Percentiles rank a stretch among this genome's conserved stretches.
phyloP scores from a whole-genome alignment of 2,113 vertebrate species.

The Castor canadensis region DNA sequence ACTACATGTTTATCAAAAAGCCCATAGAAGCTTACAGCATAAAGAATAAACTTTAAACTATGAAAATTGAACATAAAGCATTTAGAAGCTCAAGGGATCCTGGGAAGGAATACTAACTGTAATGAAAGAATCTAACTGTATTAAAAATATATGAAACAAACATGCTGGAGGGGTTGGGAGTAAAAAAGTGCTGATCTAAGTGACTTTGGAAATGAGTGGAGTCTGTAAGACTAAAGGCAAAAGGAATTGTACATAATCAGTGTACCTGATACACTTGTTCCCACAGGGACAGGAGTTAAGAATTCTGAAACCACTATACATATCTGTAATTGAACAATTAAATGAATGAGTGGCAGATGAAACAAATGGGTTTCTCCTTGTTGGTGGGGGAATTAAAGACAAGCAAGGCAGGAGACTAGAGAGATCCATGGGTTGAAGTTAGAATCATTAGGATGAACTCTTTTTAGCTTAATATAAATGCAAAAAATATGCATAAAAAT shows the following conservation, averaged over 20 bases:
- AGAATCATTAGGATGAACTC: background rate
- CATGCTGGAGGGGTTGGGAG: background rate
- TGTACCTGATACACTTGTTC: background rate
- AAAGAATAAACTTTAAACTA: background rate
- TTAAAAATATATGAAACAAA: slow-evolving; percentile 8
- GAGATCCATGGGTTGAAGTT: background rate
- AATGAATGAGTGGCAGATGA: background rate
- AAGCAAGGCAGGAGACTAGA: background rate
- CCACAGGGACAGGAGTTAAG: background rate
- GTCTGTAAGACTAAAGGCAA: background rate
- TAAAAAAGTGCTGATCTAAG: background rate
- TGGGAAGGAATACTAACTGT: background rate
- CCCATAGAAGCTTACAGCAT: background rate
- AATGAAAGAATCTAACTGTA: background rate
- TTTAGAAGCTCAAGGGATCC: background rate
- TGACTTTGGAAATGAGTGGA: background rate
- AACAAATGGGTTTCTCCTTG: accelerated
- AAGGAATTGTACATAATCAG: background rate
- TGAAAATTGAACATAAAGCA: slow-evolving; percentile 41
- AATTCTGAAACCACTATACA: background rate
- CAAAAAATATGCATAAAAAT: background rate
- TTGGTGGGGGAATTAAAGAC: background rate
- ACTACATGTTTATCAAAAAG: background rate
- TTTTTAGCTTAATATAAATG: background rate
- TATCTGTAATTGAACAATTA: background rate